Evolutionary conservation across 2,888 invertebrate genomes (phyloP).

Genomic region (Cataglyphis albicans): DNA sequence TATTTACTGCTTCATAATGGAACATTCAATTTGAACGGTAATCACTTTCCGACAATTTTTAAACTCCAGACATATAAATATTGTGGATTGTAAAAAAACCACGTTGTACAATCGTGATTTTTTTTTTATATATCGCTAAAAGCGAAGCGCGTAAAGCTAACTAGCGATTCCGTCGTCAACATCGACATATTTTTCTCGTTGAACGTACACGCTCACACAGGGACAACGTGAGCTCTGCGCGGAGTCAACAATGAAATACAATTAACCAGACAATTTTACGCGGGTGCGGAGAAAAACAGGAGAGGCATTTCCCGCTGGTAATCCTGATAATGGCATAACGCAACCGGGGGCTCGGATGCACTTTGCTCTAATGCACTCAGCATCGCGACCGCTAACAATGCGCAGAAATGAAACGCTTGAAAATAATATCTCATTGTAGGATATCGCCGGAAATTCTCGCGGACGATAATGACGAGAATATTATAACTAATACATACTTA

Average conservation of each 20-base stretch:
- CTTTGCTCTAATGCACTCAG: constrained; percentile 78
- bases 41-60: background rate
- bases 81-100: constrained; percentile 14
- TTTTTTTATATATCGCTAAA: constrained; percentile 27
- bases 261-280: constrained; percentile 74
- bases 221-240: constrained; percentile 4
- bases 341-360: constrained; percentile 67
- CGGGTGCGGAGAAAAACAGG: constrained; percentile 69
- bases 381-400: constrained; percentile 54
- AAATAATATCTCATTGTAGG: constrained; percentile 67
- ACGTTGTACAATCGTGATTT: constrained; percentile 24
- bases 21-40: background rate
- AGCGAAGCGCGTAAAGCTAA: constrained; percentile 10
- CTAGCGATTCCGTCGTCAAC: constrained; percentile 17
- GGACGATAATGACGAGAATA: constrained; percentile 16
- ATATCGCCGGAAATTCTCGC: constrained; percentile 49
- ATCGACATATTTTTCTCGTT: constrained; percentile 29
- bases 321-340: constrained; percentile 79
- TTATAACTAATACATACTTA: background rate
- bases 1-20: background rate
- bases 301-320: constrained; percentile 63
- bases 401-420: constrained; percentile 40
- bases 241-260: constrained; percentile 67
- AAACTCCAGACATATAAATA: background rate
- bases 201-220: background rate